Evolutionary conservation across 2,113 vertebrate genomes (phyloP), one percentile per base, ranked within the genome.

Genomic region (Taurulus bubalis): DNA sequence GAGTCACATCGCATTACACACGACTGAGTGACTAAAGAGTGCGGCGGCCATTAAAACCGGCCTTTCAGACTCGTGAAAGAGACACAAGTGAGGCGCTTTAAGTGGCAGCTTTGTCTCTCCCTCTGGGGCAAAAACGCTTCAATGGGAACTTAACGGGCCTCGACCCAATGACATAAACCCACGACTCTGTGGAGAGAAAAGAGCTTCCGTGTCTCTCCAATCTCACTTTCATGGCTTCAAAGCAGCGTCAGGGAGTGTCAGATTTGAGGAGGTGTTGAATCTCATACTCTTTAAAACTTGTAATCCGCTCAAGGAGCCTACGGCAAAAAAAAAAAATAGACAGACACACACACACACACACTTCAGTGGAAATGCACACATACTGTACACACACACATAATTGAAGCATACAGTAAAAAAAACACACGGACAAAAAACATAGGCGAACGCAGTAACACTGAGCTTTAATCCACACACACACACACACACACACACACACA

Each of bases 211-310:
- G 89, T 93, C 88, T 87, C 64, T 89, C 84, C 90, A 80, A 91
- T 93, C 90, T 90, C 83, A 85, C 92, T 91, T 86, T 84, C 84
- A 92, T 90, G 87, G 84, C 93, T 91, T 92, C 85, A 92, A 91
- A 94, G 87, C 83, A 73, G 85, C 88, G 90, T 91, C 90, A 89
- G 62, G 84, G n/a, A n/a, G 89, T 90, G 90, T 92, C 90, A 91
- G 77, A 92, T 91, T 90, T 87, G 93, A 94, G 93, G 90, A 93
- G 91, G 87, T 89, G 90, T 89, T 91, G 87, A 91, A 94, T 91
- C 89, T 91, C 85, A 84, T 90, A 94, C 91, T 92, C 92, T 93
- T 94, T 94, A 93, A 94, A 95, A 95, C 91, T 94, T 95, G 94
- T 95, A 95, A 94, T 95, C 93, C 93, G 88, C 90, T 93, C 88